Evolutionary conservation across 2,797 vertebrate species (phyloP).

Genomic region (Lithobates sylvaticus): DNA sequence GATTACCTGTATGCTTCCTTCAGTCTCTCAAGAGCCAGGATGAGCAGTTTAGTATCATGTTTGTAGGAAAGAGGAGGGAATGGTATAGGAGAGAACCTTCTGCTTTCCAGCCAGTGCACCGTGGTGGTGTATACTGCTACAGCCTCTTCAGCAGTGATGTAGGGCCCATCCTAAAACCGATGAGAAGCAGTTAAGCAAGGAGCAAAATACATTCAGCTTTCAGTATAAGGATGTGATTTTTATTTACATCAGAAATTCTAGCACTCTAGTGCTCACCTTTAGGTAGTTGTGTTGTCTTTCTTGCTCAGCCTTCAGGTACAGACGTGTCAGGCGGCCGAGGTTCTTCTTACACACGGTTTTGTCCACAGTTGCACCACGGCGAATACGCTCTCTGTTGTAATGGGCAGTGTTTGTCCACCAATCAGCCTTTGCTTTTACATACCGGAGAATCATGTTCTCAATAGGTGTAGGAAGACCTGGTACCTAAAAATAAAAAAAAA

Average conservation of each 20-base stretch:
- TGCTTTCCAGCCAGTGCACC: conserved; percentile 98
- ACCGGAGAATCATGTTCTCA: conserved; percentile 99
- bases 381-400: conserved; percentile 97
- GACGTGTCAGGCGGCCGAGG: conserved; percentile 92
- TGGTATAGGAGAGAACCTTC: conserved; percentile 97
- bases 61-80: conserved; percentile 98
- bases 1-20: conserved; percentile 97
- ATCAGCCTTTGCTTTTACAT: conserved; percentile 98
- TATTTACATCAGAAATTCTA: neutral
- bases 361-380: conserved; percentile 96
- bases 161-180: conserved; percentile 90
- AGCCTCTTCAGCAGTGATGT: conserved; percentile 98
- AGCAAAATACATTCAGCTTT: neutral
- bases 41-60: conserved; percentile 97
- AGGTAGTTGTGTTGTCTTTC: conserved; percentile 99
- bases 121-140: conserved; percentile 98
- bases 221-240: neutral
- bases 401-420: conserved; percentile 99
- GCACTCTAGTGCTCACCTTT: conserved; percentile 79
- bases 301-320: conserved; percentile 98
- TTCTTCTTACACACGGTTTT: conserved; percentile 99
- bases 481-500: conserved; percentile 77
- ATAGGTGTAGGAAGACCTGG: conserved; percentile 97
- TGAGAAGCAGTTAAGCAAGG: neutral
- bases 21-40: conserved; percentile 95